phyloP scores from a whole-genome alignment of 2,797 vertebrate species.

The Varecia variegata region DNA sequence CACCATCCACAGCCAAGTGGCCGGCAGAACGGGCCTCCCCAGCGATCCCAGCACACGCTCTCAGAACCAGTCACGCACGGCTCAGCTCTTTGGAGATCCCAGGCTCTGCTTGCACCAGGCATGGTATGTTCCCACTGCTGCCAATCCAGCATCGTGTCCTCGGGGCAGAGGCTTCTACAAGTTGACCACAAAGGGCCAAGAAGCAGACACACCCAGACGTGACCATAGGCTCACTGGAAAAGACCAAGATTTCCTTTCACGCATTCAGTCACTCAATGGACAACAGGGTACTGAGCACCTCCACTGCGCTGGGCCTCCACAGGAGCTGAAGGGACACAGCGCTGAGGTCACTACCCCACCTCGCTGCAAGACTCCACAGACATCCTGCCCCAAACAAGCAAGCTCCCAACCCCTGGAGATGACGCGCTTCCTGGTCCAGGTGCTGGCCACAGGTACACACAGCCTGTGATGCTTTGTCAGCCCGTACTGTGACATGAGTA shows the following conservation, averaged over 20 bases:
- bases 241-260: neutral
- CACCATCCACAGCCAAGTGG: neutral
- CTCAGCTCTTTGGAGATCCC: neutral
- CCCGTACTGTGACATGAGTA: fast-evolving
- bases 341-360: neutral
- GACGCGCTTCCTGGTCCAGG: neutral
- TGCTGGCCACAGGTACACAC: neutral
- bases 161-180: neutral
- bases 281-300: neutral
- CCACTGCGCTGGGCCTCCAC: neutral
- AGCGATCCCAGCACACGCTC: neutral
- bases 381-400: neutral
- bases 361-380: neutral
- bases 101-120: neutral
- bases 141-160: neutral
- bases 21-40: neutral
- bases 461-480: neutral
- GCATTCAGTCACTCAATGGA: neutral
- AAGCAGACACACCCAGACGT: neutral
- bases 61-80: neutral
- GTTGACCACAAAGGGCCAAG: neutral
- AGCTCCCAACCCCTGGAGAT: neutral
- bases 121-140: too few relatives aligned
- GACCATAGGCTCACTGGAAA: neutral
- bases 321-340: neutral